Evolutionary conservation across 1,140 invertebrate genomes (phyloP), one percentile per base, ranked within the genome.

Genomic region (Drosophila albomicans): DNA sequence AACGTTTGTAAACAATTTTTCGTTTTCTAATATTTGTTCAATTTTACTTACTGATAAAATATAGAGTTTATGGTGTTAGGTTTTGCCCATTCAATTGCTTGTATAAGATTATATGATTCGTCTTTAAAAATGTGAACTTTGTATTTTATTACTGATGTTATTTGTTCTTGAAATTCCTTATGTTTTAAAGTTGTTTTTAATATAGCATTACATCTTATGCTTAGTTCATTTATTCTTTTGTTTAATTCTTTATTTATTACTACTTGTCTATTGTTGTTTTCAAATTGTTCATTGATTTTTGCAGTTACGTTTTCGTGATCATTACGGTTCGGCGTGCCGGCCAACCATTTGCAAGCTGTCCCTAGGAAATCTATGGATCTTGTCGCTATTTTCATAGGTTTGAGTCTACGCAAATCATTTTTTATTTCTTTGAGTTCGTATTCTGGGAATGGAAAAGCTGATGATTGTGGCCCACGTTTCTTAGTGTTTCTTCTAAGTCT

Each of bases 31-130:
- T 41, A 41, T 41, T 41, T 41, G 38, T 41, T 41, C 38, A 10
- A 41, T 7, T 41, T 11, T 41, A 10, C 10, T 41, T 41, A 11
- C 32, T 7, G 8, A 7, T 7, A 35, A 35, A 35, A 7, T 35
- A 35, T 35, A 8, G 32, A 35, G 32, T 35, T 8, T 35, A 35
- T 35, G 8, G 32, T 35, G 8, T 7, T 8, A 5, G 32, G 3
- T 43, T 43, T 43, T 6, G 58, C 67, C 57, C 48, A 62, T n/a
- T 51, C 30, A 32, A 32, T 32, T 32, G 67, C 58, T 7, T 32
- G 30, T 32, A 32, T 32, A 41, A 41, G 38, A 41, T 8, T 41
- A 8, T 2, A 41, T 51, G 62, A 11, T 16, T 49, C 67, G 11
- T 69, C 66, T 32, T 32, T 6, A 32, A 32, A 32, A 32, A 32